These are phyloP conservation scores for Malurus splendens DNA, from an alignment of 2,797 vertebrate genomes.

Conservation along the genomic window DNA sequence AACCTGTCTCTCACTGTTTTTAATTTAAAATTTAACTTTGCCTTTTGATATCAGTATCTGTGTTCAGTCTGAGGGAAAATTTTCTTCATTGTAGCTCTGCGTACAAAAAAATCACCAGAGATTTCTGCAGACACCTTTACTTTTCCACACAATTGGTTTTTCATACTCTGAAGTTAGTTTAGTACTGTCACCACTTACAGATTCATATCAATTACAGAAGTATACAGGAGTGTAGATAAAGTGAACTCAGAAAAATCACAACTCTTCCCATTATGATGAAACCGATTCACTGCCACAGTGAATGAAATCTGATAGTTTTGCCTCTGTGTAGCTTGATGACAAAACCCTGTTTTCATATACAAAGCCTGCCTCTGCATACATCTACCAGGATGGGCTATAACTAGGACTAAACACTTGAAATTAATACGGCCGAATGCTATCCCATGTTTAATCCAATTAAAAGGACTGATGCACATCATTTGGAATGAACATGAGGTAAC, in stretches of 20 bases:
- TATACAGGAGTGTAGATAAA: background rate
- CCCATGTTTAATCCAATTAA: background rate
- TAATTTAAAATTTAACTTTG: background rate
- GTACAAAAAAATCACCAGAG: background rate
- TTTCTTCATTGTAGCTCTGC: background rate
- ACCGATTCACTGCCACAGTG: background rate
- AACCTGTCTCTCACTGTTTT: background rate
- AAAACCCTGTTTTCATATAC: background rate
- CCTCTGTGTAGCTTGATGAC: rapidly evolving
- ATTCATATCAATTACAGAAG: background rate
- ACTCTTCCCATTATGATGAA: background rate
- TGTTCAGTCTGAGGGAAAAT: background rate
- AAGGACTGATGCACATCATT: background rate
- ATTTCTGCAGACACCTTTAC: background rate
- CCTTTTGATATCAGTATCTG: background rate
- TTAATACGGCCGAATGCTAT: background rate
- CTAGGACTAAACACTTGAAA: background rate
- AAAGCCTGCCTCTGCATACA: background rate
- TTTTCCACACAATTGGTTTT: background rate
- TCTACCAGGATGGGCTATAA: background rate
- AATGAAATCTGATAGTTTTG: background rate
- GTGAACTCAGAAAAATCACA: background rate
- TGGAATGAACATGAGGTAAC: background rate
- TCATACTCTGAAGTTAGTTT: background rate
- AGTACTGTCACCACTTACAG: background rate